These are phyloP conservation scores for Apantesis nais DNA, from an alignment of 2,888 invertebrate genomes.

Conservation along the genomic window DNA sequence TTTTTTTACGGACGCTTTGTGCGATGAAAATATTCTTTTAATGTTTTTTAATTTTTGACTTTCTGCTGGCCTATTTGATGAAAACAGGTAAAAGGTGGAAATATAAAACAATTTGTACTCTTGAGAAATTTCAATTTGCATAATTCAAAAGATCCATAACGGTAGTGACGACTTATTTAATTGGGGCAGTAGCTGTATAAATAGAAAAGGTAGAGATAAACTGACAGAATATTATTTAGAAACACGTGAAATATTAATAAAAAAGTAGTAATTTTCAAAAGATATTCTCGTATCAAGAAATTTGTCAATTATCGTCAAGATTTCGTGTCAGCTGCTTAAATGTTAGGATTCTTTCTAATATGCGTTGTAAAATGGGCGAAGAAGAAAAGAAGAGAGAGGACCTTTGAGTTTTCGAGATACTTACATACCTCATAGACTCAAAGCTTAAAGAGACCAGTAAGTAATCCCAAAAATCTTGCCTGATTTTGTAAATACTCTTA, in stretches of 20 bases:
- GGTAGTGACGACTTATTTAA: slow-evolving; percentile 2
- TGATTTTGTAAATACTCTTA: too few species aligned
- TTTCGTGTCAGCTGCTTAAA: too few species aligned
- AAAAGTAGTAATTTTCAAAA: too few species aligned
- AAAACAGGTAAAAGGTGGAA: slow-evolving; percentile 7
- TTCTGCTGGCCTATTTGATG: neutral
- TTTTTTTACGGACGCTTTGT: slow-evolving; percentile 11
- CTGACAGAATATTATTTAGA: neutral
- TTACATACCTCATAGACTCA: too few species aligned
- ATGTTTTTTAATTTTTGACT: slow-evolving; percentile 13
- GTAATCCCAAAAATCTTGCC: too few species aligned
- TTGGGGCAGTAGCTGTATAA: neutral
- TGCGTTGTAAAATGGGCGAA: too few species aligned
- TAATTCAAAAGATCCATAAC: slow-evolving; percentile 11
- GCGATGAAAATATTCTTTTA: slow-evolving; percentile 6
- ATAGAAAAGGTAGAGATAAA: neutral
- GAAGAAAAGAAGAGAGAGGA: too few species aligned
- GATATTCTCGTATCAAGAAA: too few species aligned
- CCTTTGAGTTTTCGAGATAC: too few species aligned
- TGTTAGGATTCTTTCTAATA: too few species aligned
- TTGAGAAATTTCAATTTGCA: slow-evolving; percentile 5
- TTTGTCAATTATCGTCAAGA: too few species aligned
- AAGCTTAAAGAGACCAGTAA: too few species aligned
- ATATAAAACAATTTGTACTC: slow-evolving; percentile 1
- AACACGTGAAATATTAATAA: neutral